Base-by-base conservation (phyloP, 1,140 invertebrate genomes). In the Oncopodura yosiiana region DNA sequence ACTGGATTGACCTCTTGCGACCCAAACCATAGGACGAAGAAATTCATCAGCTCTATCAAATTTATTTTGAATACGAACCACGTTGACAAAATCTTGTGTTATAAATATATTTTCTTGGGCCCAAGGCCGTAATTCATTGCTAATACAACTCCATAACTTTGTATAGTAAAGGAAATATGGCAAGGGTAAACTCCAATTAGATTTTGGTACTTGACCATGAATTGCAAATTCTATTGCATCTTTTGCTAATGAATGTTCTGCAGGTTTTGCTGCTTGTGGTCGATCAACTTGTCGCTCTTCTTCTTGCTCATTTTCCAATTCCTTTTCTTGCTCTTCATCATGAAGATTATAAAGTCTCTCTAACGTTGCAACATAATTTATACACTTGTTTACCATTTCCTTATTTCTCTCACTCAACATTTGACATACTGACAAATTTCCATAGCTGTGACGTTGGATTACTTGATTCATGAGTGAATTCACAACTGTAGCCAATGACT, bases 251-350 rank as follows among this genome's bases (percentile, higher is more conserved):
- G n/a, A 2, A 21, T 52, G 36, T 2, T 44, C 32, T 3, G 32
- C 19, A 14, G 34, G n/a, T 34, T 49, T 21, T n/a, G 30, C 38
- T n/a, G 11, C 18, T n/a, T 36, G n/a, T 2, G 54, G 50, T 37
- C 23, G 24, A 14, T 51, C 30, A 21, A 39, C 34, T 26, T 60
- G 36, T 5, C 43, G 50, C 30, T 63, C 48, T 11, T 38, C 41
- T 38, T 60, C 58, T 9, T 58, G 39, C 41, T 63, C 61, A 26
- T 58, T 26, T 49, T 63, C 61, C n/a, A 58, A 21, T 41, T 63
- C 61, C 5, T 49, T 12, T 24, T 63, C 61, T 51, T 61, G 61
- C 37, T 63, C 49, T 27, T 63, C 61, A 16, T 63, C 61, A 14
- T 58, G 36, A 23, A 44, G 30, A 6, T 60, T 32, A 0, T 41